Evolutionary conservation across 2,113 vertebrate species (phyloP).

Genomic region (Antennarius striatus): DNA sequence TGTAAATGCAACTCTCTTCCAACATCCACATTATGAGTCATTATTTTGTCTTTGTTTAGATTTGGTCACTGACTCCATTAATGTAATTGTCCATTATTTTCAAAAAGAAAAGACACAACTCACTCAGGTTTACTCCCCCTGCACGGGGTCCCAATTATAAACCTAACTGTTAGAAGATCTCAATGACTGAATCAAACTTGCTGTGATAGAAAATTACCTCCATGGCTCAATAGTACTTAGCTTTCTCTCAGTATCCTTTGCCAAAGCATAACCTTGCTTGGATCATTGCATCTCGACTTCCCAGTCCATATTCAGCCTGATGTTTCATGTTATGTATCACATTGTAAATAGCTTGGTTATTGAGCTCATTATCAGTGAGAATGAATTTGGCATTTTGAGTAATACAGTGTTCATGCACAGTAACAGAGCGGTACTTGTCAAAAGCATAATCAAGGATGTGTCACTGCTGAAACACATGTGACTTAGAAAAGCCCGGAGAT

Average conservation of each 20-base stretch:
- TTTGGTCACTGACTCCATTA: slow-evolving; percentile 10
- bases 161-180: background rate
- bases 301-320: slow-evolving; percentile 29
- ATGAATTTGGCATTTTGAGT: slow-evolving; percentile 8
- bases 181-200: slow-evolving; percentile 7
- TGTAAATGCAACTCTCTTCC: background rate
- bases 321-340: slow-evolving; percentile 5
- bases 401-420: background rate
- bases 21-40: slow-evolving; percentile 8
- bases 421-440: slow-evolving; percentile 11
- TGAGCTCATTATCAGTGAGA: slow-evolving; percentile 16
- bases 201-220: slow-evolving; percentile 26
- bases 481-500: slow-evolving; percentile 21
- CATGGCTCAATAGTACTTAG: slow-evolving; percentile 12
- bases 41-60: slow-evolving; percentile 8
- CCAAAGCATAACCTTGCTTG: slow-evolving; percentile 14
- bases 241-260: slow-evolving; percentile 11
- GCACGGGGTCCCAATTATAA: too few relatives aligned
- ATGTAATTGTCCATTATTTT: background rate
- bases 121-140: too few relatives aligned
- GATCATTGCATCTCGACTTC: slow-evolving; percentile 20
- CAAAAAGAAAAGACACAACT: too few relatives aligned
- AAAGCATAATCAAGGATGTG: slow-evolving; percentile 25
- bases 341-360: slow-evolving; percentile 27
- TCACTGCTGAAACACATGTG: slow-evolving; percentile 20